Conservation (phyloP, 2,888 invertebrate genomes). For the Axea sp. region DNA sequence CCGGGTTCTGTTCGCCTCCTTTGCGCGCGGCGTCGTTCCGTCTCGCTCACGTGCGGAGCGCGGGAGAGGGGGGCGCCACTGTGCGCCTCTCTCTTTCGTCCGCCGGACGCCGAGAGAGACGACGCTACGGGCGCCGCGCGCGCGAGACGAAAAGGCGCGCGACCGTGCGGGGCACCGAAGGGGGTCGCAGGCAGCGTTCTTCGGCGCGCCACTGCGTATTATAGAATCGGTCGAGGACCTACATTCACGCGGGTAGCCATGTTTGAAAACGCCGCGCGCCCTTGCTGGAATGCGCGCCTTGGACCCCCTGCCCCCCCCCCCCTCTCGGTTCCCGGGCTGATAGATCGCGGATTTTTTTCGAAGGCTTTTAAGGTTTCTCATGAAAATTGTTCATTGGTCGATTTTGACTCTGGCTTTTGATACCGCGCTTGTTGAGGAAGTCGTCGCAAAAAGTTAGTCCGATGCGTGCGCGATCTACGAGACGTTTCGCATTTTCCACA, state of each 20-base stretch:
- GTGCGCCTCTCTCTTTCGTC: conserved; percentile 50
- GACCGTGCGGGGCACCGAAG: conserved; percentile 61
- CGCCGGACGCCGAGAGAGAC: conserved; percentile 52
- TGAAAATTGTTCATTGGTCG: conserved; percentile 24
- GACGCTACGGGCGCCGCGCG: conserved; percentile 48
- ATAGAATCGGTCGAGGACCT: conserved; percentile 78
- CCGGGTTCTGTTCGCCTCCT: conserved; percentile 65
- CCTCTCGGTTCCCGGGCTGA: conserved; percentile 53
- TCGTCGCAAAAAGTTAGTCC: no score
- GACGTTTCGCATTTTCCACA: no score
- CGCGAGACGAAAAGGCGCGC: conserved; percentile 48
- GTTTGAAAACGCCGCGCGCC: conserved; percentile 75
- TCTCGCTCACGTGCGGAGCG: conserved; percentile 47
- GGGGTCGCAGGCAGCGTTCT: conserved; percentile 60
- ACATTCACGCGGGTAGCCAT: conserved; percentile 78
- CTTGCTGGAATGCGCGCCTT: conserved; percentile 76
- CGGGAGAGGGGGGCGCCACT: conserved; percentile 40
- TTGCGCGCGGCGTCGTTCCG: conserved; percentile 47
- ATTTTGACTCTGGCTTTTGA: no score
- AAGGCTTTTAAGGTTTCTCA: conserved; percentile 33
- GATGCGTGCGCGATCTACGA: no score
- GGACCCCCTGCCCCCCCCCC: conserved; percentile 46
- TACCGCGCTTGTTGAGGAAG: no score
- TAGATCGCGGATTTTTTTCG: conserved; percentile 33
- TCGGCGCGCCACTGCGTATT: conserved; percentile 65